These are phyloP conservation scores for Pseudonaja textilis DNA, from an alignment of 2,113 vertebrate species.

Conservation along the genomic window DNA sequence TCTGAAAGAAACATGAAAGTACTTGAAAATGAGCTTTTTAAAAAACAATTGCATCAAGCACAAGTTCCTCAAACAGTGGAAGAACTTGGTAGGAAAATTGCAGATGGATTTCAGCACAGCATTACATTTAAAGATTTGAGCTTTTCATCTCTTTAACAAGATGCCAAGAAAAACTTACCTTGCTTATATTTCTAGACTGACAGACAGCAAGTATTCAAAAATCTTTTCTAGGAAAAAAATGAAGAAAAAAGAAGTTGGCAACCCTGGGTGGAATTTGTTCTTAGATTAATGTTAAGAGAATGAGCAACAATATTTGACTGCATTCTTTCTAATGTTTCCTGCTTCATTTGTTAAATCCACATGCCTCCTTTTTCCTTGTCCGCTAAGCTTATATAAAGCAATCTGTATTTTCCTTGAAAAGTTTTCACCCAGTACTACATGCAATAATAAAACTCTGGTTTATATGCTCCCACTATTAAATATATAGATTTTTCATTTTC, in stretches of 20 bases:
- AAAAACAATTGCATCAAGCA: not conserved
- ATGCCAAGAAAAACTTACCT: not conserved
- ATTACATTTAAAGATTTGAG: not conserved
- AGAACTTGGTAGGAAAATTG: not conserved
- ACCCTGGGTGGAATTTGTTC: not conserved
- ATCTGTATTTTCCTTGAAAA: slow-evolving; percentile 55
- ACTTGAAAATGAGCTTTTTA: not conserved
- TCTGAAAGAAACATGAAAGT: not conserved
- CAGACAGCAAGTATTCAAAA: not conserved
- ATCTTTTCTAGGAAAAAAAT: not conserved
- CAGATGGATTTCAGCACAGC: not conserved
- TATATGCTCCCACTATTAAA: slow-evolving; percentile 70
- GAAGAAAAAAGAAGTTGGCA: not conserved
- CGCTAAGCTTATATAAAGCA: slow-evolving; percentile 43
- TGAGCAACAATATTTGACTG: not conserved
- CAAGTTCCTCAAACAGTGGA: not conserved
- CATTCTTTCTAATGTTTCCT: not conserved
- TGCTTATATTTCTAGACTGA: not conserved
- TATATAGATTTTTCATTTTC: slow-evolving; percentile 77
- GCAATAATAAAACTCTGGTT: slow-evolving; percentile 71
- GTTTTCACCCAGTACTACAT: slow-evolving; percentile 49
- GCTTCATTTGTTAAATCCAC: not conserved
- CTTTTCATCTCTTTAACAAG: not conserved
- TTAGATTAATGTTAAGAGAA: not conserved
- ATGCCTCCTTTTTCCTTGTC: slow-evolving; percentile 25